A percentile compares a stretch with the other conserved stretches of the same genome.
These are phyloP conservation scores for Melanotaenia maccullochi DNA, from an alignment of 2,797 vertebrate genomes.

Conservation along the genomic window DNA sequence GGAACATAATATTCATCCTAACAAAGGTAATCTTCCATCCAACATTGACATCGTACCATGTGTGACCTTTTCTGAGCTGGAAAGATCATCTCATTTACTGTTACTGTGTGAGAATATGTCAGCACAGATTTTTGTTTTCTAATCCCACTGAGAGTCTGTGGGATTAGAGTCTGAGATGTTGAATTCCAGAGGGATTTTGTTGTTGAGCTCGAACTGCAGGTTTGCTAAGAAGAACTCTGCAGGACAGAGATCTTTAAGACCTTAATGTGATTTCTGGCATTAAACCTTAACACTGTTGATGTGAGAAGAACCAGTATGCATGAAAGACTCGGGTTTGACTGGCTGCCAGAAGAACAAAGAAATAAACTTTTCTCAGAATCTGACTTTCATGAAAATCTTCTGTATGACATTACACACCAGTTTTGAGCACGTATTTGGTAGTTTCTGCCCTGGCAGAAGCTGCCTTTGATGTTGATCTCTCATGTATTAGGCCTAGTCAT, in stretches of 20 bases:
- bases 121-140: constrained; percentile 24
- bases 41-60: rapidly evolving
- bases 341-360: not conserved
- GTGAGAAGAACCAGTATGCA: constrained; percentile 7
- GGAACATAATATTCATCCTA: not conserved
- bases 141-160: constrained; percentile 24
- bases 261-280: constrained; percentile 3
- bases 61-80: not conserved
- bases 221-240: constrained; percentile 3
- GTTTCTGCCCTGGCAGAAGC: not conserved
- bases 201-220: not conserved
- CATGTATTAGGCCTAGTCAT: no score
- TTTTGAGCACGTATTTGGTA: not conserved
- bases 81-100: not conserved
- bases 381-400: not conserved
- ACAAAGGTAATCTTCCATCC: rapidly evolving
- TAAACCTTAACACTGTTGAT: constrained; percentile 4
- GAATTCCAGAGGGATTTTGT: constrained; percentile 42
- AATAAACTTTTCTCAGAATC: not conserved
- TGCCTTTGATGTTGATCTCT: not conserved
- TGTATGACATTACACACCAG: not conserved
- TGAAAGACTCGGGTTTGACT: constrained; percentile 12
- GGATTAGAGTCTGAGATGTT: constrained; percentile 18
- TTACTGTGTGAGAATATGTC: constrained; percentile 12
- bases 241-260: constrained; percentile 4